Evolutionary conservation across 2,888 invertebrate genomes (phyloP).

Genomic region (Julus scanicus): DNA sequence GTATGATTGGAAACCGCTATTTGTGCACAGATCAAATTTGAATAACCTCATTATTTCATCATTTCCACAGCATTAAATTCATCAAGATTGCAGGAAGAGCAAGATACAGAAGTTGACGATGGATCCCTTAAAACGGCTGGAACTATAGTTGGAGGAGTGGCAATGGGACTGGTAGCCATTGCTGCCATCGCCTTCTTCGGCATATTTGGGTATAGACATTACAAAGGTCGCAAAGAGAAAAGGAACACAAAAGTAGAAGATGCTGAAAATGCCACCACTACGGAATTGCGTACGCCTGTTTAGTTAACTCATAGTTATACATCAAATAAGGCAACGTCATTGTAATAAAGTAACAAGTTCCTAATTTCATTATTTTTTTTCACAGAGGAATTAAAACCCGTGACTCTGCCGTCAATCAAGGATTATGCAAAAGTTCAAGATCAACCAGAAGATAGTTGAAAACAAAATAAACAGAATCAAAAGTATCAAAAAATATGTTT

Average conservation of each 20-base stretch:
- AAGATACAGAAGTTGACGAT: background rate
- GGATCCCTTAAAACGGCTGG: background rate
- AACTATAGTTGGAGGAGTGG: conserved; percentile 48
- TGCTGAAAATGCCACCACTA: background rate
- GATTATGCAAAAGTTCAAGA: background rate
- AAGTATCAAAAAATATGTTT: too few relatives aligned
- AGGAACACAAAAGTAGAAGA: conserved; percentile 9
- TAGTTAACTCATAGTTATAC: background rate
- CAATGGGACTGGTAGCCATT: background rate
- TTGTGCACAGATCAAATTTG: background rate
- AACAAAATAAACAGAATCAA: too few relatives aligned
- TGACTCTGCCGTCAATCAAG: background rate
- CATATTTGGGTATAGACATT: conserved; percentile 34
- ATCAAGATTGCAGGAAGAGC: background rate
- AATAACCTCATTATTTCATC: background rate
- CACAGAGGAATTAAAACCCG: conserved; percentile 46
- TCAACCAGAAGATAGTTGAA: conserved; percentile 27
- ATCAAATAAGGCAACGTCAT: background rate
- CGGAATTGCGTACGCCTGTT: conserved; percentile 49
- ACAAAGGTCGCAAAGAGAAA: background rate
- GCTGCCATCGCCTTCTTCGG: conserved; percentile 1
- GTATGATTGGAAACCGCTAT: background rate
- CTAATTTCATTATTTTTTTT: background rate
- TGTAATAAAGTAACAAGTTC: background rate
- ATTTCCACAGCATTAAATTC: background rate